Evolutionary conservation across 2,113 vertebrate species (phyloP).

Genomic region (Apodemus speciosus): DNA sequence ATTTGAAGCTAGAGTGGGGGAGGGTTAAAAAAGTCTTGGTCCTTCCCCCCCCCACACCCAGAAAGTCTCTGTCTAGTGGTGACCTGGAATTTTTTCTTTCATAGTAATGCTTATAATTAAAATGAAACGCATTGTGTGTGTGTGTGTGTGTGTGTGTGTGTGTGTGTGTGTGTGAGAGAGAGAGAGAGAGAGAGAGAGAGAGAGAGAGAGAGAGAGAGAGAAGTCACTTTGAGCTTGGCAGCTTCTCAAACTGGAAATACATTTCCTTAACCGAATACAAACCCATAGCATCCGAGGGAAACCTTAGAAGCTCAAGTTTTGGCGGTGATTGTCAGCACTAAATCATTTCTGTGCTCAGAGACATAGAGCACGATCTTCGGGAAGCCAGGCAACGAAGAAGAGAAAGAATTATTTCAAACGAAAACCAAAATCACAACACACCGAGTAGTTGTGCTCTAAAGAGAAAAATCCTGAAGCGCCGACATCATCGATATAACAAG

Average conservation of each 20-base stretch:
- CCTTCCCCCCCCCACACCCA: neutral
- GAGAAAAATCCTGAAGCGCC: neutral
- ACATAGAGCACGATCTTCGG: neutral
- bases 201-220: too few relatives aligned
- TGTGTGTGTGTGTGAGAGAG: too few relatives aligned
- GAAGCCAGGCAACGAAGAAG: neutral
- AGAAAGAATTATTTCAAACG: neutral
- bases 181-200: too few relatives aligned
- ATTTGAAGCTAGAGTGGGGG: neutral
- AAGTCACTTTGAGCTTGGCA: neutral
- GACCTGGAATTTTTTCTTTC: neutral
- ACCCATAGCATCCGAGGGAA: neutral
- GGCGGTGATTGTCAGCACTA: neutral
- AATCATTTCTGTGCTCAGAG: neutral
- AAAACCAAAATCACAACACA: neutral
- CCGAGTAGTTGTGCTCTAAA: neutral
- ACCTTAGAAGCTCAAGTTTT: neutral
- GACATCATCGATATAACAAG: neutral
- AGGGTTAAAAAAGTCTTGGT: too few relatives aligned
- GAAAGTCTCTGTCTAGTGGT: neutral
- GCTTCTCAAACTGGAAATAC: neutral
- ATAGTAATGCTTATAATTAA: neutral
- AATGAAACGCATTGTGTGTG: neutral
- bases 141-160: too few relatives aligned
- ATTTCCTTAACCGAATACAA: neutral